Evolutionary conservation across 1,140 invertebrate species (phyloP).

Genomic region (Chrysomallon squamiferum): DNA sequence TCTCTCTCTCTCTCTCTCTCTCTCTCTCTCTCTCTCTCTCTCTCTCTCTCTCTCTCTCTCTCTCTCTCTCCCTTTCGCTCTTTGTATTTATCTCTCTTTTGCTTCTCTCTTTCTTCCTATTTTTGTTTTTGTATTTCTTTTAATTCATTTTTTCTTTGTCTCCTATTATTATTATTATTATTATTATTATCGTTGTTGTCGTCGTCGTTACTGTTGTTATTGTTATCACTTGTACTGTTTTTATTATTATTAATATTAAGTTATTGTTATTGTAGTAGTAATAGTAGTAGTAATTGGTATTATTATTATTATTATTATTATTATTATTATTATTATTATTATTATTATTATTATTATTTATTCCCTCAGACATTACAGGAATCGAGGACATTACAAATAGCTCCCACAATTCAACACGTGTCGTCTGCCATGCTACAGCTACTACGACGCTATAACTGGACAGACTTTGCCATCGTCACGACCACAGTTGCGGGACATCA

Average conservation of each 20-base stretch:
- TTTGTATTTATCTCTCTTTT: neutral
- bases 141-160: no score
- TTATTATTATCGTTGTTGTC: no score
- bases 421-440: conserved; percentile 92
- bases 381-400: conserved; percentile 75
- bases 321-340: no score
- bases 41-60: conserved; percentile 12
- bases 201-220: no score
- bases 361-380: conserved; percentile 36
- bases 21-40: conserved; percentile 4
- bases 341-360: no score
- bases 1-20: neutral
- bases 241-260: no score
- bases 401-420: conserved; percentile 92
- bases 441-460: conserved; percentile 93
- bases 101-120: conserved; percentile 1
- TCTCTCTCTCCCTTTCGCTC: conserved; percentile 8
- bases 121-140: no score
- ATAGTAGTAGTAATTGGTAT: no score
- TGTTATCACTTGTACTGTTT: no score
- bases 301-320: no score
- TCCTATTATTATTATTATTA: no score
- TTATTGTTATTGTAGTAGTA: no score
- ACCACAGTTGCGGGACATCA: conserved; percentile 88
- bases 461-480: conserved; percentile 88